Percentiles rank a stretch among this genome's conserved stretches.
phyloP scores from a whole-genome alignment of 2,797 vertebrate species.

The Dendrocincla tyrannina region DNA sequence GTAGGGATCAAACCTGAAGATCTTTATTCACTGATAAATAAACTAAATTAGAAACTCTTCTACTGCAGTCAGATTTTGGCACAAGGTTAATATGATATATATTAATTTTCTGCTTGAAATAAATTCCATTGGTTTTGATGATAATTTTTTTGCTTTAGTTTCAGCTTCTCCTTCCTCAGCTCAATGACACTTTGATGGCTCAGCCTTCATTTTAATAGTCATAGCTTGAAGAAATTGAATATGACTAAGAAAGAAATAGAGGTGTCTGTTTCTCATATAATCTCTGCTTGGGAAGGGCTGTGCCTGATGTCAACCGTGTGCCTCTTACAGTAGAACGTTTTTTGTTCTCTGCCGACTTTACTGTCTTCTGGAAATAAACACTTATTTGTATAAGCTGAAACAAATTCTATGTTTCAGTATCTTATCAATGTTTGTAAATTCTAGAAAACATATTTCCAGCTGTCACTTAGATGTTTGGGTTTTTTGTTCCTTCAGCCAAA shows the following conservation, averaged over 20 bases:
- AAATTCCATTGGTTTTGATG: background rate
- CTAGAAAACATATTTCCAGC: slow-evolving; percentile 13
- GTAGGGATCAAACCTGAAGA: background rate
- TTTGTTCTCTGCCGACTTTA: slow-evolving; percentile 21
- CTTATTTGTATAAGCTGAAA: slow-evolving; percentile 30
- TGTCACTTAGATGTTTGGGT: background rate
- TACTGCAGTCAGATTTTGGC: background rate
- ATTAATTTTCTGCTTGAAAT: background rate
- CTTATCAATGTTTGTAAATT: slow-evolving; percentile 33
- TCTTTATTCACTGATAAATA: background rate
- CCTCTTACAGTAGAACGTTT: background rate
- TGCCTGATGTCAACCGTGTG: slow-evolving; percentile 39
- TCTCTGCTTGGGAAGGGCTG: background rate
- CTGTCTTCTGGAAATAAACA: slow-evolving; percentile 1
- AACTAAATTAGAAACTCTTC: background rate
- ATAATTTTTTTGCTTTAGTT: background rate
- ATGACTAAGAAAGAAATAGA: background rate
- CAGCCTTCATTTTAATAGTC: background rate
- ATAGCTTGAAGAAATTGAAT: background rate
- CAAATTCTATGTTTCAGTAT: slow-evolving; percentile 9
- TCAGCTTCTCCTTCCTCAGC: background rate
- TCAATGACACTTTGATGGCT: background rate
- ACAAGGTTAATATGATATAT: background rate
- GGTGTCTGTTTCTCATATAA: background rate
- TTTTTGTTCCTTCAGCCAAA: background rate